These are phyloP conservation scores for Corbicula japonica DNA, from an alignment of 2,888 invertebrate genomes.

Conservation along the genomic window DNA sequence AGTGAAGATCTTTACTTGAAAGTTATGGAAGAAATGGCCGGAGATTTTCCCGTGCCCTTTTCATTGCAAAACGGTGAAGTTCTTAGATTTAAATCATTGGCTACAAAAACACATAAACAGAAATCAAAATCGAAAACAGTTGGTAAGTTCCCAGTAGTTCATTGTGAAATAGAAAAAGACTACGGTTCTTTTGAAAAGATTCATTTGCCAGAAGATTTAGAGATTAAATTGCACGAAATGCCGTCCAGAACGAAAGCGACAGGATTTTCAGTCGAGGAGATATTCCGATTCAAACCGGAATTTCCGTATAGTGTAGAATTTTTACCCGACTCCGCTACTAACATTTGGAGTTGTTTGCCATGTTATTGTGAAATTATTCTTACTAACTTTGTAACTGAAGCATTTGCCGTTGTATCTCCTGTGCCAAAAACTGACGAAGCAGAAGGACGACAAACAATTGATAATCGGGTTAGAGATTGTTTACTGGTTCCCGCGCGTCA, in stretches of 20 bases:
- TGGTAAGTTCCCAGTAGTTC: conserved; percentile 60
- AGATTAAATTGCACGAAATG: conserved; percentile 67
- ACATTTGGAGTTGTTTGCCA: conserved; percentile 65
- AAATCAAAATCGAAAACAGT: conserved; percentile 70
- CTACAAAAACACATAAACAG: conserved; percentile 69
- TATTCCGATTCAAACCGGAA: conserved; percentile 64
- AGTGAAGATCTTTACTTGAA: conserved; percentile 67
- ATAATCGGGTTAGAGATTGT: conserved; percentile 69
- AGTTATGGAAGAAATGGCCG: conserved; percentile 76
- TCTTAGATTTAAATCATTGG: conserved; percentile 70
- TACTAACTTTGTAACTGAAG: conserved; percentile 71
- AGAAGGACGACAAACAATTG: conserved; percentile 45
- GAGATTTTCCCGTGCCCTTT: conserved; percentile 78
- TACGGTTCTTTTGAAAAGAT: conserved; percentile 68
- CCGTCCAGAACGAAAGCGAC: conserved; percentile 60
- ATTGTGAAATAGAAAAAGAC: conserved; percentile 69
- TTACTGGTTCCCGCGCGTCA: conserved; percentile 74
- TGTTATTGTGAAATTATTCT: conserved; percentile 65
- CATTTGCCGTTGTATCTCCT: conserved; percentile 68
- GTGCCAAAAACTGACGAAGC: conserved; percentile 48
- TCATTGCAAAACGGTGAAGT: conserved; percentile 76
- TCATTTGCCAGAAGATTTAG: conserved; percentile 76
- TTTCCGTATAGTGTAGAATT: conserved; percentile 67
- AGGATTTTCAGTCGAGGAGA: conserved; percentile 65
- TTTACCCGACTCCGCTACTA: conserved; percentile 55